Evolutionary conservation across 2,888 invertebrate genomes (phyloP).

Genomic region (Arge pagana): DNA sequence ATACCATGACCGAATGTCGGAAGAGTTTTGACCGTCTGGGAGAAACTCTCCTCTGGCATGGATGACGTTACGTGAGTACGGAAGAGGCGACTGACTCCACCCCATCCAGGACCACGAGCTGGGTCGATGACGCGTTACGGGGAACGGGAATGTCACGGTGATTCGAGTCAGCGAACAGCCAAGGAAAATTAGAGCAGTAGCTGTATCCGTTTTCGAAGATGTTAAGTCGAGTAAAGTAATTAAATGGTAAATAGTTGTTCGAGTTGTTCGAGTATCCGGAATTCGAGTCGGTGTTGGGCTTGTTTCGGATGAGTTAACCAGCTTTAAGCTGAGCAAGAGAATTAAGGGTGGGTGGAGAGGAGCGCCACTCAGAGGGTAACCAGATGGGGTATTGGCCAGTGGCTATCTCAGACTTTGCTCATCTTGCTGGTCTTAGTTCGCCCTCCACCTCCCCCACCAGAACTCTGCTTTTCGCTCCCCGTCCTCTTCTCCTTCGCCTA

Average conservation of each 20-base stretch:
- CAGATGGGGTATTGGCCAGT: constrained; percentile 54
- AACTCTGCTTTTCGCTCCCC: constrained; percentile 23
- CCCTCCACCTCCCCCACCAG: constrained; percentile 9
- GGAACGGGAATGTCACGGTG: too few species aligned
- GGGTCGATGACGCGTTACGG: too few species aligned
- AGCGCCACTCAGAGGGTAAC: constrained; percentile 18
- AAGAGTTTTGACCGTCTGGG: constrained; percentile 8
- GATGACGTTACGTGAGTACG: too few species aligned
- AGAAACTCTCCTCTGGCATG: too few species aligned
- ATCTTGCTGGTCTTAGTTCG: constrained; percentile 30
- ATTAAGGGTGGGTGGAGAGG: constrained; percentile 11
- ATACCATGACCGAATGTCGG: constrained; percentile 19
- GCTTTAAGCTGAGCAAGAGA: constrained; percentile 21
- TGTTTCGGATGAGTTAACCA: constrained; percentile 18
- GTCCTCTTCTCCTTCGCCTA: too few species aligned
- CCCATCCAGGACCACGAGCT: too few species aligned
- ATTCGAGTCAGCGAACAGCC: too few species aligned
- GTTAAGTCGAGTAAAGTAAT: constrained; percentile 1
- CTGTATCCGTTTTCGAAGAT: too few species aligned
- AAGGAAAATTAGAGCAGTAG: too few species aligned
- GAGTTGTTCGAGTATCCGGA: constrained; percentile 6
- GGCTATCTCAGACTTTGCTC: constrained; percentile 51
- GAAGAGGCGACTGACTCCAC: too few species aligned
- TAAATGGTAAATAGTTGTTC: constrained; percentile 8
- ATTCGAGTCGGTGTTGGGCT: constrained; percentile 11